Conservation (phyloP, 2,888 invertebrate genomes). For the Cheiracanthium punctorium region DNA sequence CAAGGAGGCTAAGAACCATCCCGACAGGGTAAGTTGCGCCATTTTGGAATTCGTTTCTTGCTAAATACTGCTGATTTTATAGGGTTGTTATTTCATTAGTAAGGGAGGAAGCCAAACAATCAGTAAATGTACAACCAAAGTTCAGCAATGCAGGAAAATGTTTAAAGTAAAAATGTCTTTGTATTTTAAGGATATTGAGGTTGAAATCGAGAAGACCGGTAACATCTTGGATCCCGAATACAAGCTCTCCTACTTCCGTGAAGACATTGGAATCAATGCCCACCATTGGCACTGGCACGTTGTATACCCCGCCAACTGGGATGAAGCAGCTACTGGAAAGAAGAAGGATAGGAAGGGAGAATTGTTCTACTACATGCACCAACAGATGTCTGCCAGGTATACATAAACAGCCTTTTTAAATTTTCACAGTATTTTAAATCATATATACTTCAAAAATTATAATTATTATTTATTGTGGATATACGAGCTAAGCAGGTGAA, state of each 20-base stretch:
- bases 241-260: slow-evolving; percentile 88
- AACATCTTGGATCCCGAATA: slow-evolving; percentile 86
- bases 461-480: no score
- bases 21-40: neutral
- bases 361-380: slow-evolving; percentile 88
- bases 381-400: slow-evolving; percentile 82
- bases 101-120: no score
- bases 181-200: slow-evolving; percentile 73
- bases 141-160: no score
- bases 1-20: slow-evolving; percentile 77
- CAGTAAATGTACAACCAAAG: no score
- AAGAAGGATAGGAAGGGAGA: slow-evolving; percentile 86
- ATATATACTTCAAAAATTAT: no score
- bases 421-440: no score
- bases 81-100: no score
- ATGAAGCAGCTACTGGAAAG: slow-evolving; percentile 78
- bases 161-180: no score
- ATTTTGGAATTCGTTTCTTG: no score
- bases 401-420: no score
- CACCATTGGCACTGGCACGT: slow-evolving; percentile 96
- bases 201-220: slow-evolving; percentile 81
- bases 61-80: no score
- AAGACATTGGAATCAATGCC: slow-evolving; percentile 88
- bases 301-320: slow-evolving; percentile 86
- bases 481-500: no score